These are phyloP conservation scores for Thamnophis elegans DNA, from an alignment of 2,797 vertebrate genomes.

Conservation along the genomic window DNA sequence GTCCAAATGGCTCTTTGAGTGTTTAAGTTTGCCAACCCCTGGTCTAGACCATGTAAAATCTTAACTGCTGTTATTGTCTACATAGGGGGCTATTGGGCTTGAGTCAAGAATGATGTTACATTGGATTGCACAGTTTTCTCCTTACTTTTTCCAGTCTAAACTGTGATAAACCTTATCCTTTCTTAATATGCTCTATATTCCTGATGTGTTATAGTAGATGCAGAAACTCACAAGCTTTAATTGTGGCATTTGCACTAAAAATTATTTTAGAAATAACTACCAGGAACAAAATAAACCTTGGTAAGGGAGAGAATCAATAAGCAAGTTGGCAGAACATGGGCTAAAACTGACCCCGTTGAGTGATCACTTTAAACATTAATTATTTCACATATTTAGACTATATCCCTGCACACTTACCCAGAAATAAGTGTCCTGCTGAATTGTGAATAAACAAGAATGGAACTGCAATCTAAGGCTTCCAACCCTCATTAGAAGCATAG, in stretches of 20 bases:
- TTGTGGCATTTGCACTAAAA: neutral
- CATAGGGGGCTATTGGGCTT: neutral
- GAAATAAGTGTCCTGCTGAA: neutral
- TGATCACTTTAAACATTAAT: neutral
- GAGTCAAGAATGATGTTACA: neutral
- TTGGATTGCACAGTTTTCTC: neutral
- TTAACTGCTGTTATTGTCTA: neutral
- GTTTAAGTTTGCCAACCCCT: too few species aligned
- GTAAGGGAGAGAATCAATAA: neutral
- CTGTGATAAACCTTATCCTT: neutral
- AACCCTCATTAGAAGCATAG: neutral
- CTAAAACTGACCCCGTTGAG: neutral
- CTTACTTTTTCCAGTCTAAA: neutral
- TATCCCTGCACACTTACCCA: neutral
- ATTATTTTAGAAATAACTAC: neutral
- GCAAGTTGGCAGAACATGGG: neutral
- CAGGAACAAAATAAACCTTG: neutral
- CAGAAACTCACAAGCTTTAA: neutral
- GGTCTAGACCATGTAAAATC: neutral
- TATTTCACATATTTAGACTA: neutral
- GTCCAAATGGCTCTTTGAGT: too few species aligned
- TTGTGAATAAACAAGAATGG: neutral
- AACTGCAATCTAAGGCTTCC: neutral
- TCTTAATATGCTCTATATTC: neutral
- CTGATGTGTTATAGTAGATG: neutral